Evolutionary conservation across 2,888 invertebrate genomes (phyloP), one percentile per base, ranked within the genome.

Genomic region (Melieria omissa): DNA sequence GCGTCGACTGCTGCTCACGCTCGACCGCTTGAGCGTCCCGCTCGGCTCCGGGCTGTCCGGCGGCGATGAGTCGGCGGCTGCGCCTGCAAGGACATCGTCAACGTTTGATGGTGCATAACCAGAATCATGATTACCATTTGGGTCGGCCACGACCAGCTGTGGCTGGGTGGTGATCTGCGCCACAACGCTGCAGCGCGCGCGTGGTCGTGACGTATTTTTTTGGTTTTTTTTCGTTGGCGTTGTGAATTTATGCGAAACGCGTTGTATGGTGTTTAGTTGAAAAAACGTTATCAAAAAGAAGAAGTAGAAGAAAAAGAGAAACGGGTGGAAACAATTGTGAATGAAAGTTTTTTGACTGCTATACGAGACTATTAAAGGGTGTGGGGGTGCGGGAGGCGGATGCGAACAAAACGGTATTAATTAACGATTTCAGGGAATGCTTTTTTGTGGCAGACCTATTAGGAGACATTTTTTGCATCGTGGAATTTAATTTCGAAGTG

Each of bases 121-220:
- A 71, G 93, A 93, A 88, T 94, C 94, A 87, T 94, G 93, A 89
- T 94, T 94, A 78, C 94, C 94, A 84, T 94, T 94, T 54, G 93
- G 91, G 83, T 93, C 93, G 63, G 90, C 89, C 62, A 91, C 90
- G 67, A 91, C 90, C 74, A 86, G 77, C 74, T 86, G 86, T 70
- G 90, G 89, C 76, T 90, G 89, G 60, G 88, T 85, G 73, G 86
- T 86, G 81, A 90, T 88, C 80, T 88, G 89, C 70, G 89, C 90
- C 81, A 90, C 89, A 81, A 90, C 89, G 78, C 89, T 90, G 82
- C 72, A 29, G 14, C 80, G 83, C 7, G 29, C 29, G 29, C 29
- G 29, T 29, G 29, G 29, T 29, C 29, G 29, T 29, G 29, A 29
- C 29, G 12, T 47, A 44, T 65, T 65, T 67, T 42, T 6, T 42